Evolutionary conservation across 2,113 vertebrate species (phyloP).

Genomic region (Acrocephalus kingi): DNA sequence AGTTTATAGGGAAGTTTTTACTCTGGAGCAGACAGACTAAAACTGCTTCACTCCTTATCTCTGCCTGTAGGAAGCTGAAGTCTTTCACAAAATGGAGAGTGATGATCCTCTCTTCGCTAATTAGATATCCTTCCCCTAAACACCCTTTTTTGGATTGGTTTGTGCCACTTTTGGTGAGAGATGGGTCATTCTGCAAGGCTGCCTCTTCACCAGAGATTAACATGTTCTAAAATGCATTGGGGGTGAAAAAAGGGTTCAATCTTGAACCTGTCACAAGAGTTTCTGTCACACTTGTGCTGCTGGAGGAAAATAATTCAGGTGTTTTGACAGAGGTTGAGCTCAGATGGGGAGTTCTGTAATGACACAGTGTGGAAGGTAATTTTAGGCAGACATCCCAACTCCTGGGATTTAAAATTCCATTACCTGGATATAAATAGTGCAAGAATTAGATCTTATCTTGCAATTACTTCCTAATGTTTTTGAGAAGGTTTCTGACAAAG

Average conservation of each 20-base stretch:
- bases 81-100: neutral
- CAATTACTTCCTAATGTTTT: neutral
- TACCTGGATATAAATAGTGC: neutral
- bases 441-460: neutral
- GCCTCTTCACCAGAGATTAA: neutral
- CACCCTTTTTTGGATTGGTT: neutral
- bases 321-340: neutral
- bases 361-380: neutral
- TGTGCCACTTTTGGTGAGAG: neutral
- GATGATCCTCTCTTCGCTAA: neutral
- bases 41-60: neutral
- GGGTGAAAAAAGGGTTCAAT: fast-evolving
- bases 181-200: neutral
- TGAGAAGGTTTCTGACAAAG: neutral
- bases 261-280: neutral
- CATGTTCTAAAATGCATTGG: neutral
- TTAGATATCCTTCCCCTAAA: neutral
- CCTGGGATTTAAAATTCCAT: neutral
- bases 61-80: neutral
- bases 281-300: neutral
- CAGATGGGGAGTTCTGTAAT: neutral
- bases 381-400: neutral
- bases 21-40: neutral
- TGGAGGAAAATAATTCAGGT: neutral
- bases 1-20: neutral